Evolutionary conservation across 2,888 invertebrate genomes (phyloP), one percentile per base, ranked within the genome.

Genomic region (Netelia inedita): DNA sequence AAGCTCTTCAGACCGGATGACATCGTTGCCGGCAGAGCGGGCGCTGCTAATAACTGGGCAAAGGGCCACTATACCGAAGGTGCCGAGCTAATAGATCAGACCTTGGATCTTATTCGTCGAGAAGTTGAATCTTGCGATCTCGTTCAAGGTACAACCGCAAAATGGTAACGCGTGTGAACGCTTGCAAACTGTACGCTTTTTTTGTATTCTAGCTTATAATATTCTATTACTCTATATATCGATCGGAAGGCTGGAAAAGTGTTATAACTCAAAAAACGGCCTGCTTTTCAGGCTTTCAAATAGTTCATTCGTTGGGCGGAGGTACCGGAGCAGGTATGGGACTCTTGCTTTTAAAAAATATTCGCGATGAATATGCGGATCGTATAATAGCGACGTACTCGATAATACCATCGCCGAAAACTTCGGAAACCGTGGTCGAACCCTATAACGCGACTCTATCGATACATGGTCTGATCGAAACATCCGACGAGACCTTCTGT

Each of bases 1-100:
- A 95, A 95, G 87, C 93, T 96, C 43, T 96, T 95, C 93, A 93
- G 95, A 63, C 96, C 95, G 6, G 95, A 96, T 89, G 96, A 95
- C 91, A 95, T 95, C 87, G 94, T 95, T 79, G 94, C 95, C 88
- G 95, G 94, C 65, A 88, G 88, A 82, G 89, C 88, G 16, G 92
- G 94, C 5, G 93, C 94, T 10, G 91, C 90, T 6, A 94, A 94
- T 87, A 94, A 94, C 86, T 94, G 93, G 95, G 96, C 96, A 46
- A 96, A 95, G 93, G 97, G 98, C 65, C 97, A 98, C 92, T 98
- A 98, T 94, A 98, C 98, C n/a, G 98, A 98, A 94, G 98, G 98
- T 82, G 98, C 95, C 89, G 98, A 96, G 94, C 95, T 96, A 92
- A 97, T 95, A 92, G 98, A 97, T 94, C 95, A 97, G 74, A 96